Evolutionary conservation across 2,888 invertebrate species (phyloP).

Genomic region (Neria commutata): DNA sequence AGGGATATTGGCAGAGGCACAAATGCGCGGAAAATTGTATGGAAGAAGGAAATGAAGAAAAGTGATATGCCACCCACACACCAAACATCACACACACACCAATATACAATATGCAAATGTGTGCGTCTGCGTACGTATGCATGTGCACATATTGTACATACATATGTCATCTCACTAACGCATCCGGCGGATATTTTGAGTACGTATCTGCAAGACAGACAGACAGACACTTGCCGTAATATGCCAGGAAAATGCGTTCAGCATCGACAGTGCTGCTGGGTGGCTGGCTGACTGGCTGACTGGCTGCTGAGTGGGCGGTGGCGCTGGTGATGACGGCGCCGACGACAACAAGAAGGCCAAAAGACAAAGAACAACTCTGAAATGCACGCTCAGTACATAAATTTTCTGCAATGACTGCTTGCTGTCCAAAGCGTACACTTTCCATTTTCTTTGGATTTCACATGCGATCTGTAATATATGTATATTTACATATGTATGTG

Average conservation of each 20-base stretch:
- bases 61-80: constrained; percentile 8
- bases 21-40: not conserved
- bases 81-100: not conserved
- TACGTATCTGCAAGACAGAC: not conserved
- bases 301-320: no score
- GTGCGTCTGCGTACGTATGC: not conserved
- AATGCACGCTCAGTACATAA: constrained; percentile 18
- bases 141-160: not conserved
- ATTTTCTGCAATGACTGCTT: constrained; percentile 15
- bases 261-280: not conserved
- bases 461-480: no score
- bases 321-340: no score
- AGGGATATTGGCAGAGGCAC: not conserved
- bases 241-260: not conserved
- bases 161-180: not conserved
- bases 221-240: not conserved
- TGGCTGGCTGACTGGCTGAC: no score
- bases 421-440: no score
- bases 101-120: not conserved
- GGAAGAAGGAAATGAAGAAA: not conserved
- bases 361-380: not conserved
- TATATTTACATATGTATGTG: no score
- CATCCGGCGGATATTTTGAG: constrained; percentile 18
- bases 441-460: no score
- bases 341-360: no score